phyloP scores from a whole-genome alignment of 2,113 vertebrate species.

The Sciurus niger region DNA sequence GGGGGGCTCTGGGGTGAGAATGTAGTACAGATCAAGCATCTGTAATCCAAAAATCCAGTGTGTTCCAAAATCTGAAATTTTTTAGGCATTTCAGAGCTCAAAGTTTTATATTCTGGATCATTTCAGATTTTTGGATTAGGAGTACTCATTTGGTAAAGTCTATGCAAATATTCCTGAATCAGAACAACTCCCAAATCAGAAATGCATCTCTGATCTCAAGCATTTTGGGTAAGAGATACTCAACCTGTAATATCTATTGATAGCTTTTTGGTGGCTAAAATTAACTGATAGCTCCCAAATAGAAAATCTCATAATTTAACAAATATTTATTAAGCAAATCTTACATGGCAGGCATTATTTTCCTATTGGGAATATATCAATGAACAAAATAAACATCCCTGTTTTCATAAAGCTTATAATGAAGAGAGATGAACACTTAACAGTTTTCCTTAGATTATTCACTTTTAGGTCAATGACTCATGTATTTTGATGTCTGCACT shows the following conservation, averaged over 20 bases:
- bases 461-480: not conserved
- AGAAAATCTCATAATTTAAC: constrained; percentile 59
- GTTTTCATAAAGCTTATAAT: constrained; percentile 11
- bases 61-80: not conserved
- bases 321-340: constrained; percentile 60
- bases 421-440: constrained; percentile 30
- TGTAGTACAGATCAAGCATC: not conserved
- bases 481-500: constrained; percentile 35
- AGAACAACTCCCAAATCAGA: not conserved
- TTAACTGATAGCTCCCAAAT: constrained; percentile 41
- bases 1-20: not conserved
- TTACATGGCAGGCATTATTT: constrained; percentile 8
- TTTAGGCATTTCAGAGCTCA: not conserved
- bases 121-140: not conserved
- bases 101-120: not conserved
- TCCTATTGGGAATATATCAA: not conserved
- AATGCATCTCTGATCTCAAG: not conserved
- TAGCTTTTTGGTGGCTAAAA: constrained; percentile 61
- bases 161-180: not conserved
- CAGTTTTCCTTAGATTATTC: constrained; percentile 32
- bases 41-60: not conserved
- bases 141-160: not conserved
- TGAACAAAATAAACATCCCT: constrained; percentile 60
- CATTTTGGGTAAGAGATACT: not conserved
- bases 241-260: constrained; percentile 26